Evolutionary conservation across 2,888 invertebrate genomes (phyloP).

Genomic region (Papilio demoleus): DNA sequence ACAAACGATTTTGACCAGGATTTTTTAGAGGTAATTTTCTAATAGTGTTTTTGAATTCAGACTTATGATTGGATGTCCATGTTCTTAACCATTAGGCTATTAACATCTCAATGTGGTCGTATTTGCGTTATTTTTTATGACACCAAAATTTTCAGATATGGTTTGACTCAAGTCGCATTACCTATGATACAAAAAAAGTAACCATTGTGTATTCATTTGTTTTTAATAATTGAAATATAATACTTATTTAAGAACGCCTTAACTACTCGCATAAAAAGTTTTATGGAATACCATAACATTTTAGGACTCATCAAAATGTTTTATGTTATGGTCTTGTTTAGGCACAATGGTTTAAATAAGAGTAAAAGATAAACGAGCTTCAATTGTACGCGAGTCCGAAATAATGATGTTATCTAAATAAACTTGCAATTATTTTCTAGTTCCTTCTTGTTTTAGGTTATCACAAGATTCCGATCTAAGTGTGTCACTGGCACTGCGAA

Average conservation of each 20-base stretch:
- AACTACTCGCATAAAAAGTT: background rate
- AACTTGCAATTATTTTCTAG: conserved; percentile 29
- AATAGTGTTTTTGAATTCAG: too few relatives aligned
- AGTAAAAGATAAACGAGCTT: background rate
- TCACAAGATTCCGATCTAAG: conserved; percentile 33
- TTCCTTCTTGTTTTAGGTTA: conserved; percentile 31
- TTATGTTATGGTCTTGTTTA: conserved; percentile 14
- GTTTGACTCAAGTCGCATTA: too few relatives aligned
- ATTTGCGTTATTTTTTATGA: too few relatives aligned
- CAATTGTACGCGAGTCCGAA: background rate
- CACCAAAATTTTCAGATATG: too few relatives aligned
- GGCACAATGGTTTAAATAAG: conserved; percentile 4
- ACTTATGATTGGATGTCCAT: too few relatives aligned
- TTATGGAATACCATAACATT: background rate
- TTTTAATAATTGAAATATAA: background rate
- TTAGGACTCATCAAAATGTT: conserved; percentile 6
- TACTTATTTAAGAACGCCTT: too few relatives aligned
- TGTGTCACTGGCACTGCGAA: conserved; percentile 29
- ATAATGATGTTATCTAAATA: conserved; percentile 13
- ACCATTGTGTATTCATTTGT: too few relatives aligned
- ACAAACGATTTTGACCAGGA: too few relatives aligned
- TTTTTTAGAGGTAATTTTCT: too few relatives aligned
- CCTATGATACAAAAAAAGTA: too few relatives aligned
- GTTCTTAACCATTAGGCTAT: too few relatives aligned
- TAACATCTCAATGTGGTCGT: too few relatives aligned